Percentiles rank a stretch among this genome's conserved stretches.
These are phyloP conservation scores for Xylophagus ater DNA, from an alignment of 2,888 invertebrate species.

Conservation along the genomic window DNA sequence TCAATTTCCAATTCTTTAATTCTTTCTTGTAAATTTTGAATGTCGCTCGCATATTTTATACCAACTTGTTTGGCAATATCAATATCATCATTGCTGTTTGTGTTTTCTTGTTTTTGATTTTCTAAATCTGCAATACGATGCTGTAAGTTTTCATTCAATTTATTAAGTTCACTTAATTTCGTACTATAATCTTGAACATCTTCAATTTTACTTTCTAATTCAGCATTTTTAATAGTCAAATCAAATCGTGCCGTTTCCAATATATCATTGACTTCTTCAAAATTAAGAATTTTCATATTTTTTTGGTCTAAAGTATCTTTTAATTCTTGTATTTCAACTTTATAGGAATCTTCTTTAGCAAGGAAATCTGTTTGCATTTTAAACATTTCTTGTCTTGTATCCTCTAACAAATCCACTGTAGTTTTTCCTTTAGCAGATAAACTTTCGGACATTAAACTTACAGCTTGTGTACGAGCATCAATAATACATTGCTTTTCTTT, in stretches of 20 bases:
- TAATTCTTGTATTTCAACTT: conserved; percentile 50
- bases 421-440: conserved; percentile 50
- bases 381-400: conserved; percentile 69
- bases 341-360: conserved; percentile 57
- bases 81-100: conserved; percentile 14
- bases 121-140: conserved; percentile 32
- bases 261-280: conserved; percentile 47
- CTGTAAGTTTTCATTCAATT: conserved; percentile 22
- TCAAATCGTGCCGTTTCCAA: conserved; percentile 42
- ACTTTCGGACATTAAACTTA: conserved; percentile 63
- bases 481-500: conserved; percentile 76
- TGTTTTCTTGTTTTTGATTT: conserved; percentile 28
- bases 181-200: conserved; percentile 26
- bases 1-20: conserved; percentile 45
- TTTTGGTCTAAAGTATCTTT: conserved; percentile 45
- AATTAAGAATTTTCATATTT: conserved; percentile 43
- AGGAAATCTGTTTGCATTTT: conserved; percentile 67
- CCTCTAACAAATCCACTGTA: conserved; percentile 60
- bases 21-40: conserved; percentile 44
- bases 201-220: conserved; percentile 38
- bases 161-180: conserved; percentile 27
- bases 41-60: conserved; percentile 39
- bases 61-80: conserved; percentile 37
- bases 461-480: conserved; percentile 67
- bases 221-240: conserved; percentile 42